Conservation (phyloP, 2,888 invertebrate genomes). For the Hyalella azteca region DNA sequence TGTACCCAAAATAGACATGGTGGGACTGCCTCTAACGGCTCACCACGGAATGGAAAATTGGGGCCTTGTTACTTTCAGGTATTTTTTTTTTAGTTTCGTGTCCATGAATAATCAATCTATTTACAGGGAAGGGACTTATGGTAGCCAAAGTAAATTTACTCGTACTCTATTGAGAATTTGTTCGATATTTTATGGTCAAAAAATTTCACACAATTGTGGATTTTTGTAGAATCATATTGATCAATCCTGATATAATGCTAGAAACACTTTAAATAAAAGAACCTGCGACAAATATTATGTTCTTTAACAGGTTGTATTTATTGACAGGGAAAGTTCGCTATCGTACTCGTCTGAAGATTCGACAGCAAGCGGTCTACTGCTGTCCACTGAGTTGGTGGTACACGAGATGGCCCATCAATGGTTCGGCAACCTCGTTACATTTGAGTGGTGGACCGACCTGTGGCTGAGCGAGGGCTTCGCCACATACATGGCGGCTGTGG, state of each 20-base stretch:
- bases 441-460: constrained; percentile 65
- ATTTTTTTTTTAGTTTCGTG: no score
- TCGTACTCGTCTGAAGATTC: constrained; percentile 37
- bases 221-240: no score
- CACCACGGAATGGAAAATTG: constrained; percentile 84
- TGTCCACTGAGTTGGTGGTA: constrained; percentile 40
- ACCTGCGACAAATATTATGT: no score
- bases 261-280: no score
- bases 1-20: constrained; percentile 73
- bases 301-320: no score
- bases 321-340: constrained; percentile 25
- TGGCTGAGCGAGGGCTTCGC: constrained; percentile 71
- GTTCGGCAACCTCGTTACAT: constrained; percentile 68
- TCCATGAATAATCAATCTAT: no score
- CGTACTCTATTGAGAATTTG: no score
- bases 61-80: constrained; percentile 73
- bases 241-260: no score
- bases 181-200: no score
- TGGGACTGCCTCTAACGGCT: constrained; percentile 68
- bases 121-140: no score
- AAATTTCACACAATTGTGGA: no score
- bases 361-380: constrained; percentile 26
- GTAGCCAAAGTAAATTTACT: no score
- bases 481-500: constrained; percentile 73
- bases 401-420: constrained; percentile 74